Evolutionary conservation across 2,113 vertebrate genomes (phyloP).

Genomic region (Corythaixoides concolor): DNA sequence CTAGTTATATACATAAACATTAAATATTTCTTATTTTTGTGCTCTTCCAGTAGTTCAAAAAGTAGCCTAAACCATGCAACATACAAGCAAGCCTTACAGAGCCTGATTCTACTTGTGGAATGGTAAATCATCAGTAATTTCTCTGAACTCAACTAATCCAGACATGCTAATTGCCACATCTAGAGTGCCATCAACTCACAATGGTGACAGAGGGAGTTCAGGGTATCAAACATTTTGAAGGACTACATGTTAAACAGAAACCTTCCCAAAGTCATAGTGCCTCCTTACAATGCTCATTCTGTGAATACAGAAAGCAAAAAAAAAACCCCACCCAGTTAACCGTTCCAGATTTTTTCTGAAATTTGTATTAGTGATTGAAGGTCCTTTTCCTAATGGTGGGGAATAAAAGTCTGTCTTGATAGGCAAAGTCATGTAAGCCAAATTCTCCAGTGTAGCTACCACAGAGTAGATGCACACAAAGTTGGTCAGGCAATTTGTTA

Average conservation of each 20-base stretch:
- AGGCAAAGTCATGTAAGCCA: neutral
- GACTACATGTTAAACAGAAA: neutral
- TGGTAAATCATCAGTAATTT: neutral
- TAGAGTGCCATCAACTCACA: neutral
- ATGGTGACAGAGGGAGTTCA: neutral
- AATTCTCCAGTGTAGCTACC: neutral
- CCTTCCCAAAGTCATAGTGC: neutral
- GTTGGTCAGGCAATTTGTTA: neutral
- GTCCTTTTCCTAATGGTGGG: neutral
- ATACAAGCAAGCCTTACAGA: neutral
- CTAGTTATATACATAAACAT: neutral
- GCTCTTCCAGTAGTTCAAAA: constrained; percentile 25
- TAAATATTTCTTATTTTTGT: neutral
- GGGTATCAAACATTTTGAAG: neutral
- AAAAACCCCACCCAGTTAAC: neutral
- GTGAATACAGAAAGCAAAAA: neutral
- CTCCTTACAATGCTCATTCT: neutral
- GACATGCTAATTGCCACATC: neutral
- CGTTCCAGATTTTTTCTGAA: neutral
- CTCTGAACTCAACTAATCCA: neutral
- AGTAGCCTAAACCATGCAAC: constrained; percentile 11
- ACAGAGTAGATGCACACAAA: neutral
- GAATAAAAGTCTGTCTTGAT: neutral
- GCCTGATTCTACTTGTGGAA: constrained; percentile 7
- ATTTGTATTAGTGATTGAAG: neutral